Evolutionary conservation across 1,140 invertebrate species (phyloP).

Genomic region (Odontomachus brunneus): DNA sequence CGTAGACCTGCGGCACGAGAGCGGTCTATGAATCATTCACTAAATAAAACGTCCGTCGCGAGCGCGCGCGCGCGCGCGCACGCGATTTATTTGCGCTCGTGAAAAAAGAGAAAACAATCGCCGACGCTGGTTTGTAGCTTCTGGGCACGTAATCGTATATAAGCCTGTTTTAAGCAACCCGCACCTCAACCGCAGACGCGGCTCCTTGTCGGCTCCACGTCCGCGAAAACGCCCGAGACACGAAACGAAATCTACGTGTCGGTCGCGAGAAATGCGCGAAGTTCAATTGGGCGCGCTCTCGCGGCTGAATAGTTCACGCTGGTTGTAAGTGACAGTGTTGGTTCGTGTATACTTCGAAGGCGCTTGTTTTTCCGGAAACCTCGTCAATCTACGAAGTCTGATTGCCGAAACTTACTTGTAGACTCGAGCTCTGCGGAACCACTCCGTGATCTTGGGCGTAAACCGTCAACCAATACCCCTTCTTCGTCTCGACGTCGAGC

Average conservation of each 20-base stretch:
- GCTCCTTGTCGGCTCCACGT: too few species aligned
- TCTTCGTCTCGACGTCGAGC: slow-evolving; percentile 94
- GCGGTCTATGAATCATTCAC: not conserved
- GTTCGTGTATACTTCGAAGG: not conserved
- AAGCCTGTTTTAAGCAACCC: not conserved
- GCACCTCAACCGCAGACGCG: not conserved
- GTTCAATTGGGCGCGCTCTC: too few species aligned
- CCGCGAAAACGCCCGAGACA: too few species aligned
- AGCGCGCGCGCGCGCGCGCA: not conserved
- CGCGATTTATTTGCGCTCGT: not conserved
- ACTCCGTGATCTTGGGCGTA: slow-evolving; percentile 96
- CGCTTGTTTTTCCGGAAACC: not conserved
- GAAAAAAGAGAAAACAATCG: not conserved
- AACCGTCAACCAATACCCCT: slow-evolving; percentile 97
- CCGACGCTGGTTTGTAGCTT: not conserved
- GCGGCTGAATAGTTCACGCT: not conserved
- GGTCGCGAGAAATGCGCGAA: too few species aligned
- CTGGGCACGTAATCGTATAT: not conserved
- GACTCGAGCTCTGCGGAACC: slow-evolving; percentile 92
- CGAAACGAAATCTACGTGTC: too few species aligned
- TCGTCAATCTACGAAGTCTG: not conserved
- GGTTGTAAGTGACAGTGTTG: not conserved
- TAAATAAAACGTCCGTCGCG: not conserved
- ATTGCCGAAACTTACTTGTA: slow-evolving; percentile 88
- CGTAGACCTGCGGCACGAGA: slow-evolving; percentile 90